Evolutionary conservation across 2,888 invertebrate genomes (phyloP).

Genomic region (Seira sanloemensis): DNA sequence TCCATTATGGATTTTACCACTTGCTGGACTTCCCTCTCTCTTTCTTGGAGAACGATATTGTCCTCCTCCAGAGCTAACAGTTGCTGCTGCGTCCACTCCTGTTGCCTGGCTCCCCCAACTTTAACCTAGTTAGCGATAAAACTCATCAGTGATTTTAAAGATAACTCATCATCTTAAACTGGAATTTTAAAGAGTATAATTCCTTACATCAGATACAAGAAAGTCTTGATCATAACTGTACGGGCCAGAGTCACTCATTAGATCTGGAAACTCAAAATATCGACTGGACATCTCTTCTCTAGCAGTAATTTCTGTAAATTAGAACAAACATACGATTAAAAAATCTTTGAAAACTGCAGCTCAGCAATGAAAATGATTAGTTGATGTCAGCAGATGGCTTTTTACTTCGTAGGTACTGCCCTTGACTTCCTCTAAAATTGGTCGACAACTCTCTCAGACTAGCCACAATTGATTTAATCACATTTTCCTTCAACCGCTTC

Average conservation of each 20-base stretch:
- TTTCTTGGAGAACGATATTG: conserved; percentile 81
- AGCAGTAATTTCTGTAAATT: conserved; percentile 84
- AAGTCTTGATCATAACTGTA: conserved; percentile 73
- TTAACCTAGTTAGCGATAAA: conserved; percentile 32
- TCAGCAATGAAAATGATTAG: background rate
- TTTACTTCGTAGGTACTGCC: conserved; percentile 87
- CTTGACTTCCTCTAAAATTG: conserved; percentile 90
- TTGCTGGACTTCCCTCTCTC: conserved; percentile 92
- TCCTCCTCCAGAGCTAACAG: conserved; percentile 90
- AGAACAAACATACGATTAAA: background rate
- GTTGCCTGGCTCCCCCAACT: conserved; percentile 62
- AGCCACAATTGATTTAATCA: conserved; percentile 89
- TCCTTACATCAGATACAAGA: conserved; percentile 69
- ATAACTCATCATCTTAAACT: background rate
- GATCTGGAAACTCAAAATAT: conserved; percentile 85
- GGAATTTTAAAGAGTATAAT: background rate
- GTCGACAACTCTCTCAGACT: conserved; percentile 91
- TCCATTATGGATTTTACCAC: conserved; percentile 95
- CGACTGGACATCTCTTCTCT: conserved; percentile 93
- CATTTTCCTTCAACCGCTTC: conserved; percentile 87
- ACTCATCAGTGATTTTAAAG: background rate
- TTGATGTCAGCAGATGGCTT: too few species aligned
- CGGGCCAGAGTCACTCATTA: conserved; percentile 77
- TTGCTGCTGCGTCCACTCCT: conserved; percentile 80
- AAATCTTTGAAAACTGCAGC: background rate